phyloP scores from a whole-genome alignment of 2,888 invertebrate genomes.

The Alentia gelatinosa region DNA sequence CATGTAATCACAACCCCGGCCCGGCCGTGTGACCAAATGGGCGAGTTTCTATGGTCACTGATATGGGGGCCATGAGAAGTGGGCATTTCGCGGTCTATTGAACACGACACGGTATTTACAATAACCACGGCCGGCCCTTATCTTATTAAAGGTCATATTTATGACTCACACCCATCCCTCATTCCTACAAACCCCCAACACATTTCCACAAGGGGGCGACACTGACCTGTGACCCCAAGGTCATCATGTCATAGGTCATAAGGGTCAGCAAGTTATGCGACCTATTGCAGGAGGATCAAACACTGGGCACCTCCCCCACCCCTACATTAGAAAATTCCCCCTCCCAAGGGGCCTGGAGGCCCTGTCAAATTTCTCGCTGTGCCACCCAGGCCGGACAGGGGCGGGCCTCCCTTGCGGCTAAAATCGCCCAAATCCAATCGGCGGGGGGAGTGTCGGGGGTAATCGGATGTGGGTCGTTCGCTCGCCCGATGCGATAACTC shows the following conservation, averaged over 20 bases:
- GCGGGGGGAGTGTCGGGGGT: no score
- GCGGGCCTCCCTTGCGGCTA: neutral
- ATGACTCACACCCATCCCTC: conserved; percentile 1
- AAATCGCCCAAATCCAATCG: neutral
- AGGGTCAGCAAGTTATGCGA: neutral
- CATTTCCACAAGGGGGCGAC: neutral
- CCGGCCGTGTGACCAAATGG: neutral
- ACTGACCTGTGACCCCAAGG: neutral
- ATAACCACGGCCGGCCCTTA: no score
- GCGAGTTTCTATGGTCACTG: neutral
- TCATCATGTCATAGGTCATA: neutral
- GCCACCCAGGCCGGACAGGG: neutral
- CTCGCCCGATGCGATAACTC: neutral
- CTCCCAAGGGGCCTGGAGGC: neutral
- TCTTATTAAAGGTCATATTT: neutral
- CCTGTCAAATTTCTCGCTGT: neutral
- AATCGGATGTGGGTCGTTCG: neutral
- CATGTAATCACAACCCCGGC: no score
- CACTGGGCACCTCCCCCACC: neutral
- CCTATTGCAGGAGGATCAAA: neutral
- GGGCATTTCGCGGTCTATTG: neutral
- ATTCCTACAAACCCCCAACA: neutral
- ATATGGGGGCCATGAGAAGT: neutral
- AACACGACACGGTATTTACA: neutral
- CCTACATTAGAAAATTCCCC: neutral